A percentile compares a stretch with the other conserved stretches of the same genome.
These are phyloP conservation scores for Hippopotamus amphibius DNA, from an alignment of 2,113 vertebrate species.

Conservation along the genomic window DNA sequence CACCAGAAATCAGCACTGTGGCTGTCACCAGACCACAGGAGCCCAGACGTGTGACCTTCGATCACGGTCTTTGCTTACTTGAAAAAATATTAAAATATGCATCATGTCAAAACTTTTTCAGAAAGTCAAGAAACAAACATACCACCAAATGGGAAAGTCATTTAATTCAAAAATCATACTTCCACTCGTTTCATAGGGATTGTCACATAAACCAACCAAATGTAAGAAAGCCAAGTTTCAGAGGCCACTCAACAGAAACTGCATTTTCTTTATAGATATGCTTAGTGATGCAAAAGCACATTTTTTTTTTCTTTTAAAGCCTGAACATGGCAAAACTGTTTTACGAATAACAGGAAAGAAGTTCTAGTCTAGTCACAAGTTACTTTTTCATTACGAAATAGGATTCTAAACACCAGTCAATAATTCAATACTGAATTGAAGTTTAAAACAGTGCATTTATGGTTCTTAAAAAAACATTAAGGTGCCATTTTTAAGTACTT, in stretches of 20 bases:
- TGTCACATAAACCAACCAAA: conserved; percentile 68
- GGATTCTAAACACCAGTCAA: conserved; percentile 76
- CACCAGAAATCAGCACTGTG: background rate
- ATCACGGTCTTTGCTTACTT: background rate
- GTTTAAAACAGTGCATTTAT: conserved; percentile 78
- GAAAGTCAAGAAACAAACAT: conserved; percentile 69
- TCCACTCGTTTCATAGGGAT: conserved; percentile 72
- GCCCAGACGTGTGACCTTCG: background rate
- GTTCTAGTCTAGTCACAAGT: conserved; percentile 74
- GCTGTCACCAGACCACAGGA: background rate
- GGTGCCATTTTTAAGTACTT: conserved; percentile 82
- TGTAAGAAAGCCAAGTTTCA: conserved; percentile 62
- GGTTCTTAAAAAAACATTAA: conserved; percentile 73
- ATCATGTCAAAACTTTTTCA: conserved; percentile 29
- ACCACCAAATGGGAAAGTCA: conserved; percentile 78
- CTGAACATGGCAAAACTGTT: conserved; percentile 62
- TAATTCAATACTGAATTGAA: conserved; percentile 77
- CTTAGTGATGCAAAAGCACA: conserved; percentile 61
- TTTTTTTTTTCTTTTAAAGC: conserved; percentile 18
- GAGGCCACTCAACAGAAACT: conserved; percentile 51
- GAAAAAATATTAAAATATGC: conserved; percentile 29
- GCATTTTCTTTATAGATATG: conserved; percentile 58
- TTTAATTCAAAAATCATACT: conserved; percentile 82
- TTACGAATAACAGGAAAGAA: conserved; percentile 55
- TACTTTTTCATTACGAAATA: conserved; percentile 67